A percentile compares a stretch with the other conserved stretches of the same genome.
Evolutionary conservation across 2,797 vertebrate genomes (phyloP).

Genomic region (Luscinia luscinia): DNA sequence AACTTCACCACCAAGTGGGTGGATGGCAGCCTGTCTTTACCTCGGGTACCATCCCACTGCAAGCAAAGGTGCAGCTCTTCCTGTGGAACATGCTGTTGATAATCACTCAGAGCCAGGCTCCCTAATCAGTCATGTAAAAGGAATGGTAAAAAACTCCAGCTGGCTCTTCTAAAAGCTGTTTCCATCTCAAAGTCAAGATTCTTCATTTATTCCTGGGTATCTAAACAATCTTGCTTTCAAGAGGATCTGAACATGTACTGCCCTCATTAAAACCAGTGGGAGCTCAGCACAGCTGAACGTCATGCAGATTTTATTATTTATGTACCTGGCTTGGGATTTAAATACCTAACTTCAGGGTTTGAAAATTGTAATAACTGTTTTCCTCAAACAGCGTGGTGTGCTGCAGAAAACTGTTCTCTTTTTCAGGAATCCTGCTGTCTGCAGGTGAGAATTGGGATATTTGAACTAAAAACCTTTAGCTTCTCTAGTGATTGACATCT

Average conservation of each 20-base stretch:
- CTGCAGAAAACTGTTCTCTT: background rate
- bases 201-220: background rate
- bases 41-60: background rate
- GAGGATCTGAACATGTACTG: background rate
- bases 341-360: slow-evolving; percentile 10
- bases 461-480: background rate
- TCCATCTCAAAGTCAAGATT: background rate
- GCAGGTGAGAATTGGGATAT: background rate
- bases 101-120: background rate
- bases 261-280: slow-evolving; percentile 31
- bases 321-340: background rate
- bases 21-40: background rate
- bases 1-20: background rate
- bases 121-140: background rate
- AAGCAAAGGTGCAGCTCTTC: background rate
- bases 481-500: background rate
- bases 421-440: background rate
- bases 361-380: slow-evolving; percentile 11
- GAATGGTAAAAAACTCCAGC: background rate
- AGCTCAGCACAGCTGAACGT: background rate
- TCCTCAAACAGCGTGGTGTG: background rate
- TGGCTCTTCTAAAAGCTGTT: background rate
- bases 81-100: background rate
- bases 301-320: background rate
- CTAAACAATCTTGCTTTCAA: slow-evolving; percentile 30